These are phyloP conservation scores for Carlito syrichta DNA, from an alignment of 2,113 vertebrate genomes.

Conservation along the genomic window DNA sequence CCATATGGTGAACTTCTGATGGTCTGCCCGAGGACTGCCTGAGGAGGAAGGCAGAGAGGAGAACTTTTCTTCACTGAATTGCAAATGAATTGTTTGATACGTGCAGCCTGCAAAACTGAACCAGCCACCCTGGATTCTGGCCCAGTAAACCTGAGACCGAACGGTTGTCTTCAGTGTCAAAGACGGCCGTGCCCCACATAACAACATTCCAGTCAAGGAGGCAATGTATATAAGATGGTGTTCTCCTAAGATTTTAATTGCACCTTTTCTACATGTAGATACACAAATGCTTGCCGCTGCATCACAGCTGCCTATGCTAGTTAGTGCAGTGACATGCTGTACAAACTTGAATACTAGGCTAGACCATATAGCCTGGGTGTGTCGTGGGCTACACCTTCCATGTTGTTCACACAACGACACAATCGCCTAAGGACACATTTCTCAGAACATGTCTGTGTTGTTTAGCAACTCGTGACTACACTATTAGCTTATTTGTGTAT, in stretches of 20 bases:
- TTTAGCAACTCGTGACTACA: too few species aligned
- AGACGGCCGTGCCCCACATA: too few species aligned
- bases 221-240: not conserved
- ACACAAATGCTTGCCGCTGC: not conserved
- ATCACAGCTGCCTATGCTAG: not conserved
- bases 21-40: fast-evolving
- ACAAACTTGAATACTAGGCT: not conserved
- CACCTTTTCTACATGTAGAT: not conserved
- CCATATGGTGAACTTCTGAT: fast-evolving
- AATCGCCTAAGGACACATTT: not conserved
- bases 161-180: fast-evolving
- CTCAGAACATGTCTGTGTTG: not conserved
- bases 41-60: not conserved
- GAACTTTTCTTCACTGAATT: not conserved
- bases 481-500: not conserved
- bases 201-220: too few species aligned
- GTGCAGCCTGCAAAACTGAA: fast-evolving
- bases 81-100: not conserved
- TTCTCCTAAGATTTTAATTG: too few species aligned
- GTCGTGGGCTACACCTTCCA: not conserved
- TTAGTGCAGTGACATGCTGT: fast-evolving
- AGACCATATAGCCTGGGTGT: not conserved
- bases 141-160: not conserved
- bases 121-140: fast-evolving
- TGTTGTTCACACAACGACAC: not conserved